phyloP scores from a whole-genome alignment of 1,140 invertebrate genomes.

The Andrena cerasifolii region DNA sequence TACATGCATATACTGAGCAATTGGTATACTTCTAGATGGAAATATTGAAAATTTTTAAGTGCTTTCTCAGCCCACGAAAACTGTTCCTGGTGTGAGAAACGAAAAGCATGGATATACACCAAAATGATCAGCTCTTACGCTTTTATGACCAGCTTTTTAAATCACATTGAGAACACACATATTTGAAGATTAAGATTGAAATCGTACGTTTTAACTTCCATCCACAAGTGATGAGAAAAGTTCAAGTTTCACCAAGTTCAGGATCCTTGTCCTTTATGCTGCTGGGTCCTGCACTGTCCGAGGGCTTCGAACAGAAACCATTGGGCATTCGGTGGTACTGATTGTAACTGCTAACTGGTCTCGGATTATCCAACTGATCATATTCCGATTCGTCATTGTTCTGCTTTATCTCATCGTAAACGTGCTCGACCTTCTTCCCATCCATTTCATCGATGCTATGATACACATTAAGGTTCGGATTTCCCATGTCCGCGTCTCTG shows the following conservation, averaged over 20 bases:
- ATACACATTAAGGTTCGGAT: constrained; percentile 91
- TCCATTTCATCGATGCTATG: constrained; percentile 89
- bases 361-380: constrained; percentile 93
- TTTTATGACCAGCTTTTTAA: background rate
- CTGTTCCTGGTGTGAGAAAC: background rate
- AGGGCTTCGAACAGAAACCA: constrained; percentile 75
- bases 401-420: constrained; percentile 96
- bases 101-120: background rate
- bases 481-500: constrained; percentile 90
- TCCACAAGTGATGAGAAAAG: background rate
- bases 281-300: constrained; percentile 65
- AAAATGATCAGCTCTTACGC: background rate
- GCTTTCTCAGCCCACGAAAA: background rate
- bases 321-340: constrained; percentile 92
- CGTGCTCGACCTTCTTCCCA: constrained; percentile 89
- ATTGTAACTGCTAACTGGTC: constrained; percentile 88
- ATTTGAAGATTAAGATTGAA: background rate
- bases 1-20: constrained; percentile 42
- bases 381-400: constrained; percentile 91
- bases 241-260: constrained; percentile 65
- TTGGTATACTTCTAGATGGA: background rate
- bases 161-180: constrained; percentile 3
- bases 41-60: background rate
- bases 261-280: constrained; percentile 64
- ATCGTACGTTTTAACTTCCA: background rate